A percentile compares a stretch with the other conserved stretches of the same genome.
phyloP scores from a whole-genome alignment of 2,888 invertebrate genomes.

The Campaea margaritaria region DNA sequence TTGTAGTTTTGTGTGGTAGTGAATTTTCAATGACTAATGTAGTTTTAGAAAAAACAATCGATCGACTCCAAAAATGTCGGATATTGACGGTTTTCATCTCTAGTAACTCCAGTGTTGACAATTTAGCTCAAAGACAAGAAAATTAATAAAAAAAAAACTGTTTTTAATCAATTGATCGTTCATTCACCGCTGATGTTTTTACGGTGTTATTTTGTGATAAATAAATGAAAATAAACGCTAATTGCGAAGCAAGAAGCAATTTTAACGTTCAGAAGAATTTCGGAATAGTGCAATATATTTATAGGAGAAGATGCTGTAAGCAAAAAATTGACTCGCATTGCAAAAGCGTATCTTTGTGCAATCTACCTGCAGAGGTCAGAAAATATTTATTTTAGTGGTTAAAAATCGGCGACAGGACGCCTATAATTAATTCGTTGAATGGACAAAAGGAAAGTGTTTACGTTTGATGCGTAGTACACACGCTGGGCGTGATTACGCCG shows the following conservation, averaged over 20 bases:
- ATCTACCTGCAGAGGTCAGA: slow-evolving; percentile 81
- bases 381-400: slow-evolving; percentile 71
- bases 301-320: slow-evolving; percentile 58
- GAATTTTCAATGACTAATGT: neutral
- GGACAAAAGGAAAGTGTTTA: slow-evolving; percentile 65
- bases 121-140: slow-evolving; percentile 61
- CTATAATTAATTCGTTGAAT: slow-evolving; percentile 64
- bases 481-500: slow-evolving; percentile 60
- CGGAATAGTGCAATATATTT: slow-evolving; percentile 74
- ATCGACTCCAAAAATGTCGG: neutral
- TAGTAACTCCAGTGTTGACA: slow-evolving; percentile 64
- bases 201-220: slow-evolving; percentile 81
- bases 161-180: slow-evolving; percentile 82
- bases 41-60: neutral
- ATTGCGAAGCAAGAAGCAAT: slow-evolving; percentile 69
- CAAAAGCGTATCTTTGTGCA: slow-evolving; percentile 73
- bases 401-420: slow-evolving; percentile 69
- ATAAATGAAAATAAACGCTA: slow-evolving; percentile 78
- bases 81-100: slow-evolving; percentile 46
- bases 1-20: too few species aligned
- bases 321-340: slow-evolving; percentile 57
- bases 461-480: slow-evolving; percentile 66
- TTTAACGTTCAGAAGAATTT: slow-evolving; percentile 68
- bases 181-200: slow-evolving; percentile 85
- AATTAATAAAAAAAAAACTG: slow-evolving; percentile 47